Conservation (phyloP, 2,113 vertebrate genomes). For the Ctenodactylus gundi region DNA sequence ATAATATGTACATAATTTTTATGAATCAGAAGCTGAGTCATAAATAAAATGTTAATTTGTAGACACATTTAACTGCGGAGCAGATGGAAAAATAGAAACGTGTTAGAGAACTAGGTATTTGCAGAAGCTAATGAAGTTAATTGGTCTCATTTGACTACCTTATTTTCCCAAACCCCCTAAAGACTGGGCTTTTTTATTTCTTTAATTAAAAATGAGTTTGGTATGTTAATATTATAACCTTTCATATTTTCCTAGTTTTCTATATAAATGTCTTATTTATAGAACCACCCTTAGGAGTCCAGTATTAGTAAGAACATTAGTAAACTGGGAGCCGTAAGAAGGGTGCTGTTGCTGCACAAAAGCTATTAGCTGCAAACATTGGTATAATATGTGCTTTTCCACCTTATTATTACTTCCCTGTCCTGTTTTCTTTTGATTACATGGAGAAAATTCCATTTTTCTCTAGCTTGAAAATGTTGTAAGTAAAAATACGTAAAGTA, state of each 20-base stretch:
- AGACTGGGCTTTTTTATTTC: slow-evolving; percentile 86
- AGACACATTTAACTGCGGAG: slow-evolving; percentile 79
- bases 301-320: slow-evolving; percentile 79
- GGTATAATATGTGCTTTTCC: slow-evolving; percentile 81
- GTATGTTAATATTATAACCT: slow-evolving; percentile 87
- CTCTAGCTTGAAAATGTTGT: slow-evolving; percentile 63
- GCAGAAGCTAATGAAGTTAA: slow-evolving; percentile 87
- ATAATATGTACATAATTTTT: slow-evolving; percentile 76
- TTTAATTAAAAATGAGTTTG: slow-evolving; percentile 89
- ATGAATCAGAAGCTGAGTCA: slow-evolving; percentile 79
- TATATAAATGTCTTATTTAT: slow-evolving; percentile 84
- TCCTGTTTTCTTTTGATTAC: slow-evolving; percentile 82
- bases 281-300: slow-evolving; percentile 82
- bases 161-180: slow-evolving; percentile 84
- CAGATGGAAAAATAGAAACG: slow-evolving; percentile 86
- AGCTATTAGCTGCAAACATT: slow-evolving; percentile 77
- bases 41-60: slow-evolving; percentile 86
- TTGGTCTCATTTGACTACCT: slow-evolving; percentile 86
- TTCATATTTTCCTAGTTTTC: slow-evolving; percentile 83
- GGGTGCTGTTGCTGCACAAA: slow-evolving; percentile 77
- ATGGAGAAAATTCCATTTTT: slow-evolving; percentile 76
- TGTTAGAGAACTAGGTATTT: slow-evolving; percentile 86
- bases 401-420: slow-evolving; percentile 83
- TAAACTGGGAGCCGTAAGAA: slow-evolving; percentile 76
- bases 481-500: slow-evolving; percentile 77